phyloP scores from a whole-genome alignment of 2,797 vertebrate genomes.

The Sphenodon punctatus region DNA sequence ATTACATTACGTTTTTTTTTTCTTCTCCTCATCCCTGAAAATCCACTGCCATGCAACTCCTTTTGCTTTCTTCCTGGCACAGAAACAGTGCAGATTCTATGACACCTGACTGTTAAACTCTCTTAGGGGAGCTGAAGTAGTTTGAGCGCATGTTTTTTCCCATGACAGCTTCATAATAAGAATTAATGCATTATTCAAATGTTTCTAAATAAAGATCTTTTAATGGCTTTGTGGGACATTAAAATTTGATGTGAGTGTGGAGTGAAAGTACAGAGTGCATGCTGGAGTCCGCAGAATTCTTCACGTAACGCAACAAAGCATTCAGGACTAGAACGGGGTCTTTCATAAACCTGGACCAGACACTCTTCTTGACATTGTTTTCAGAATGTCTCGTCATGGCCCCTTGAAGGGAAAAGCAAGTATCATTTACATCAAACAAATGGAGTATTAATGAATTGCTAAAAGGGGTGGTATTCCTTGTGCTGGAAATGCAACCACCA shows the following conservation, averaged over 20 bases:
- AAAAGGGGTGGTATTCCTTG: not conserved
- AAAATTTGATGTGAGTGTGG: constrained; percentile 40
- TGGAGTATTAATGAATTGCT: constrained; percentile 38
- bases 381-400: not conserved
- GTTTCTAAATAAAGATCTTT: constrained; percentile 24
- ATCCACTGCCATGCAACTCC: not conserved
- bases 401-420: constrained; percentile 8
- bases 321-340: not conserved
- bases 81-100: not conserved
- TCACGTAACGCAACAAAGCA: not conserved
- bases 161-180: constrained; percentile 5
- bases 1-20: not conserved
- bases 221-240: constrained; percentile 18
- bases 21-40: not conserved
- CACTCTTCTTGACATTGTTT: not conserved
- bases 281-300: not conserved
- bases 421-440: constrained; percentile 21
- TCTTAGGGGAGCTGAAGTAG: not conserved
- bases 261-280: not conserved
- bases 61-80: not conserved
- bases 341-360: not conserved
- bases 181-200: constrained; percentile 38
- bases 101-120: not conserved
- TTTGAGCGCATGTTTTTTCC: not conserved
- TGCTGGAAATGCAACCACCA: not conserved